Evolutionary conservation across 2,888 invertebrate species (phyloP).

Genomic region (Taenaris catops): DNA sequence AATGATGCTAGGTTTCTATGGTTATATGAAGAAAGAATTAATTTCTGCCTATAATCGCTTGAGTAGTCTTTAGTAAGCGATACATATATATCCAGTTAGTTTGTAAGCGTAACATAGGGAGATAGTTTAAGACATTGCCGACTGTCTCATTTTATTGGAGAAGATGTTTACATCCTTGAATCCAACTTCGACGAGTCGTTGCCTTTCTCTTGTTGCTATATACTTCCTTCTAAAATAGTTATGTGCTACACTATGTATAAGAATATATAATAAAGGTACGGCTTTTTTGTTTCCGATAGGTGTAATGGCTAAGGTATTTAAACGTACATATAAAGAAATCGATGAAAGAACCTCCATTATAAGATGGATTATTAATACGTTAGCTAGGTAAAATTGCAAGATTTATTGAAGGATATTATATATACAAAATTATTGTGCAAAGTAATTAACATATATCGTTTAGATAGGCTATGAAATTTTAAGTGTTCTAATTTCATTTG

Average conservation of each 20-base stretch:
- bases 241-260: slow-evolving; percentile 33
- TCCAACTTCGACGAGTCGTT: slow-evolving; percentile 36
- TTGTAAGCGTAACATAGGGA: slow-evolving; percentile 30
- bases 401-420: slow-evolving; percentile 56
- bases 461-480: slow-evolving; percentile 66
- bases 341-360: slow-evolving; percentile 36
- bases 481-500: slow-evolving; percentile 32
- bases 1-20: slow-evolving; percentile 47
- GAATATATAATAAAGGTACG: slow-evolving; percentile 32
- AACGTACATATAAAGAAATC: slow-evolving; percentile 26
- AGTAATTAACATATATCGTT: slow-evolving; percentile 46
- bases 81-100: slow-evolving; percentile 47
- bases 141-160: slow-evolving; percentile 25
- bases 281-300: slow-evolving; percentile 45
- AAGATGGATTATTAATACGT: slow-evolving; percentile 41
- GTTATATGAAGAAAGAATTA: slow-evolving; percentile 38
- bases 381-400: slow-evolving; percentile 65
- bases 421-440: slow-evolving; percentile 51
- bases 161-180: slow-evolving; percentile 20
- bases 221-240: slow-evolving; percentile 52
- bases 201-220: slow-evolving; percentile 55
- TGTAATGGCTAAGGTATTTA: slow-evolving; percentile 32
- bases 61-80: slow-evolving; percentile 39
- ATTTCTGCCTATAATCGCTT: slow-evolving; percentile 61
- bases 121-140: slow-evolving; percentile 26